Percentiles rank a stretch among this genome's conserved stretches.
These are phyloP conservation scores for Brachyopa scutellaris DNA, from an alignment of 2,888 invertebrate species.

Conservation along the genomic window DNA sequence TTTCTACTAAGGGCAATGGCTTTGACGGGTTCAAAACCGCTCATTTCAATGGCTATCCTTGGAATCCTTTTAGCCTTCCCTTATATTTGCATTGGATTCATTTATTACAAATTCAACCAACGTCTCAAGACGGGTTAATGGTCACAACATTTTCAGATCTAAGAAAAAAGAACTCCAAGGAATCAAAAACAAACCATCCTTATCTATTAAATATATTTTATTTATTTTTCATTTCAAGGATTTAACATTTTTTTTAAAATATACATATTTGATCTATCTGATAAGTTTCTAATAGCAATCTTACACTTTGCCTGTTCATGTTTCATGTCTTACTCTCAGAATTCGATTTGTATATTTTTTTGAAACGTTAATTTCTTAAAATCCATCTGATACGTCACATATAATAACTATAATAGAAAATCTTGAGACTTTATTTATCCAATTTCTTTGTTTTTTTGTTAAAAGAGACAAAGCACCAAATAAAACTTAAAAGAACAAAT, in stretches of 20 bases:
- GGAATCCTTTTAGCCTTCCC: too few relatives aligned
- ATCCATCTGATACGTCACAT: constrained; percentile 44
- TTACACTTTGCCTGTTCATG: neutral
- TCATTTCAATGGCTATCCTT: too few relatives aligned
- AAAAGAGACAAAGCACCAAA: constrained; percentile 20
- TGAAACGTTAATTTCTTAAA: constrained; percentile 24
- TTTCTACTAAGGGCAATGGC: too few relatives aligned
- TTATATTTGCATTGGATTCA: too few relatives aligned
- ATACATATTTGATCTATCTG: constrained; percentile 4
- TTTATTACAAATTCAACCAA: too few relatives aligned
- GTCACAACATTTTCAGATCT: too few relatives aligned
- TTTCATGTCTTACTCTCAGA: constrained; percentile 8
- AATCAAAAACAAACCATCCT: too few relatives aligned
- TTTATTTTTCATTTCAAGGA: constrained; percentile 26
- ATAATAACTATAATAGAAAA: constrained; percentile 37
- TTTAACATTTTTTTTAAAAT: constrained; percentile 41
- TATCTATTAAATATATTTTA: constrained; percentile 12
- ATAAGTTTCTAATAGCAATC: constrained; percentile 4
- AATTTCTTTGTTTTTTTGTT: neutral
- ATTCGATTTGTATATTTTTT: neutral
- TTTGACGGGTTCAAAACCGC: too few relatives aligned
- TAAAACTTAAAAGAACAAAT: constrained; percentile 29
- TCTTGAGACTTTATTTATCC: constrained; percentile 16
- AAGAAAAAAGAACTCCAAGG: too few relatives aligned
- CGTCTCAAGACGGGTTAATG: too few relatives aligned